A percentile compares a stretch with the other conserved stretches of the same genome.
Conservation (phyloP, 2,888 invertebrate species). For the Ctena decussata region DNA sequence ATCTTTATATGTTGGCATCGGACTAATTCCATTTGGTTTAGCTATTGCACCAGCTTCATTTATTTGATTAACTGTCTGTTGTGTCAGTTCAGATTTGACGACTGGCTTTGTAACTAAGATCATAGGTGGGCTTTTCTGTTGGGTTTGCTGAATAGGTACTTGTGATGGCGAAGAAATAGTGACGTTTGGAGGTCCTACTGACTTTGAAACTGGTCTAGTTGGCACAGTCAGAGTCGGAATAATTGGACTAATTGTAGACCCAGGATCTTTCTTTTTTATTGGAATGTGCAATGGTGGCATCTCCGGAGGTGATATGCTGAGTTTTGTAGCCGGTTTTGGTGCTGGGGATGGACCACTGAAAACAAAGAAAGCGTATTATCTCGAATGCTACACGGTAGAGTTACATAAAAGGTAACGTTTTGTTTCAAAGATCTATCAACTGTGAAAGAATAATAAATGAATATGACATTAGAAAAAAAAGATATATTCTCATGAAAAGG, state of each 20-base stretch:
- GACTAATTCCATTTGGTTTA: neutral
- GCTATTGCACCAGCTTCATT: neutral
- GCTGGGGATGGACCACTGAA: slow-evolving; percentile 45
- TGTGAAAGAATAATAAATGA: no score
- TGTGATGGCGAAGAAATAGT: neutral
- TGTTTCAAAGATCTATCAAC: no score
- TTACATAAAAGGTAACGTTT: no score
- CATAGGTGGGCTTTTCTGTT: neutral
- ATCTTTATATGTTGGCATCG: slow-evolving; percentile 34
- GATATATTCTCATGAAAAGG: no score
- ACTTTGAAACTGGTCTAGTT: neutral
- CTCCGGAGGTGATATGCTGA: slow-evolving; percentile 2
- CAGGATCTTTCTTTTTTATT: slow-evolving; percentile 6
- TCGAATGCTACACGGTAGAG: no score
- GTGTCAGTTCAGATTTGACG: neutral
- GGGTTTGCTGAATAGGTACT: neutral
- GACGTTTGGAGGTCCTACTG: neutral
- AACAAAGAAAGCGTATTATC: neutral
- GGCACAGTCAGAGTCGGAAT: neutral
- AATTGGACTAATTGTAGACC: neutral
- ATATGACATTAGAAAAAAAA: no score
- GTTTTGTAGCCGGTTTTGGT: slow-evolving; percentile 38
- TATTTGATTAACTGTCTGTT: neutral
- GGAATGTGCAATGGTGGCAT: slow-evolving; percentile 23
- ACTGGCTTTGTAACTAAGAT: neutral